phyloP scores from a whole-genome alignment of 2,888 invertebrate species.

The Synergus laeviventris region DNA sequence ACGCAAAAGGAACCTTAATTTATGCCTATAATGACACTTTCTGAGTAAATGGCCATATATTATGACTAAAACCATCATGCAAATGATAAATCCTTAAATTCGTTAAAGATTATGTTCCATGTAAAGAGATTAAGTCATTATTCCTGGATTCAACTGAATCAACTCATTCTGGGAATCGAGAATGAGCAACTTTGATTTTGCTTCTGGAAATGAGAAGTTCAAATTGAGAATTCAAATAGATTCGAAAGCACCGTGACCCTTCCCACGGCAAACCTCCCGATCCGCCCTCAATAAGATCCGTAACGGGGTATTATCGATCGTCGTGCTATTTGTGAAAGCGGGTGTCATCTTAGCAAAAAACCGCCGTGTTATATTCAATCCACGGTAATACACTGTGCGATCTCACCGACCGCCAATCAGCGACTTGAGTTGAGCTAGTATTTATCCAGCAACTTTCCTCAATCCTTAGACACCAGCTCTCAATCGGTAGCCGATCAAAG shows the following conservation, averaged over 20 bases:
- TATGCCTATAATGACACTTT: background rate
- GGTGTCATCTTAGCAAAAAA: slow-evolving; percentile 28
- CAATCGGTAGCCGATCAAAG: slow-evolving; percentile 1
- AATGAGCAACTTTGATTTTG: slow-evolving; percentile 10
- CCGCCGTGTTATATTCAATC: slow-evolving; percentile 15
- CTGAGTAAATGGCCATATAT: background rate
- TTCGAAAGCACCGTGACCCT: slow-evolving; percentile 14
- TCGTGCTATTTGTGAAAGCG: slow-evolving; percentile 34
- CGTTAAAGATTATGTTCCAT: background rate
- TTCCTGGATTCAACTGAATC: background rate
- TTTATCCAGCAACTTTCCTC: slow-evolving; percentile 26
- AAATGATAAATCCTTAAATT: background rate
- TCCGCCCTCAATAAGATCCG: slow-evolving; percentile 31
- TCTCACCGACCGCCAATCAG: slow-evolving; percentile 14
- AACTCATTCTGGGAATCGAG: background rate
- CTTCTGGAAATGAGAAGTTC: background rate
- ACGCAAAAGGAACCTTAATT: no score
- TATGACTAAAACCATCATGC: background rate
- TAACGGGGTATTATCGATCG: slow-evolving; percentile 26
- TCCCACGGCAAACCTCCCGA: slow-evolving; percentile 16
- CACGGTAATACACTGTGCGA: background rate
- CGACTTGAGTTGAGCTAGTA: slow-evolving; percentile 27
- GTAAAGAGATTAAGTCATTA: background rate
- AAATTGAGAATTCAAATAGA: slow-evolving; percentile 21
- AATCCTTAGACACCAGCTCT: background rate